Percentiles rank a stretch among this genome's conserved stretches.
Evolutionary conservation across 2,797 vertebrate genomes (phyloP).

Genomic region (Adelosebastes latens): DNA sequence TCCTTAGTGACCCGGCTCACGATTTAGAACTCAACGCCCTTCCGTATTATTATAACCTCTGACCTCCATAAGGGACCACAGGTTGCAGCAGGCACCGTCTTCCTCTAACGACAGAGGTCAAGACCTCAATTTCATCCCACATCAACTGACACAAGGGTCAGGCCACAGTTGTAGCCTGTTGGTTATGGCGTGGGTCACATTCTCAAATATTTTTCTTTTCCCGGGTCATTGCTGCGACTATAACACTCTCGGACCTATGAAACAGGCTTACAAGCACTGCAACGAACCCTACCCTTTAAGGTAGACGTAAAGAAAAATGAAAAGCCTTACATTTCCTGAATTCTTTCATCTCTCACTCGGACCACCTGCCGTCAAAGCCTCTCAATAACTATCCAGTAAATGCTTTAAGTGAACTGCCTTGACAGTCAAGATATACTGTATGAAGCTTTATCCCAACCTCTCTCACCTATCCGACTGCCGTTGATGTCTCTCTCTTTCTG

Average conservation of each 20-base stretch:
- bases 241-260: conserved; percentile 57
- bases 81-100: conserved; percentile 36
- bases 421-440: conserved; percentile 32
- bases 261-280: conserved; percentile 58
- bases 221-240: conserved; percentile 47
- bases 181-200: conserved; percentile 60
- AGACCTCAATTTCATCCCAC: conserved; percentile 75
- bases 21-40: conserved; percentile 26
- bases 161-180: conserved; percentile 40
- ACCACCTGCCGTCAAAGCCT: conserved; percentile 50
- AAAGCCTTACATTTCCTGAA: conserved; percentile 32
- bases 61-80: conserved; percentile 32
- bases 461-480: conserved; percentile 41
- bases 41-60: conserved; percentile 38
- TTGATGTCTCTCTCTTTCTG: conserved; percentile 52
- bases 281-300: conserved; percentile 41
- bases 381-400: conserved; percentile 75
- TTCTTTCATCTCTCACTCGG: conserved; percentile 48
- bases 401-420: conserved; percentile 69
- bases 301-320: conserved; percentile 50
- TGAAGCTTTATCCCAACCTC: conserved; percentile 20
- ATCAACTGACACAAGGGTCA: conserved; percentile 58
- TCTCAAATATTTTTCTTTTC: conserved; percentile 59
- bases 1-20: conserved; percentile 2
- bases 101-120: conserved; percentile 59